Evolutionary conservation across 2,113 vertebrate genomes (phyloP), one percentile per base, ranked within the genome.

Genomic region (Gymnarchus niloticus): DNA sequence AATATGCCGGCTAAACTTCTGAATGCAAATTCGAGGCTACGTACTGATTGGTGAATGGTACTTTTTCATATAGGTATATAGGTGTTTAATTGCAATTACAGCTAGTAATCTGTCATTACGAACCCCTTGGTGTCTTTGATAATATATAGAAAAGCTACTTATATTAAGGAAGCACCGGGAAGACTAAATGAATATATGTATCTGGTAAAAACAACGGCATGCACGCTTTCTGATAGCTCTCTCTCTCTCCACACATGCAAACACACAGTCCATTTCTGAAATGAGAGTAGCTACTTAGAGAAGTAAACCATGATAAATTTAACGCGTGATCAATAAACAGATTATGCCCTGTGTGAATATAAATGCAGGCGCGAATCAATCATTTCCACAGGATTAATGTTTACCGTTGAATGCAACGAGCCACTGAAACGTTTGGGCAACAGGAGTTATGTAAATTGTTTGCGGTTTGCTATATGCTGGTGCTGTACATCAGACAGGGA

Each of bases 281-380:
- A 87, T 84, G 5, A 81, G 83, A 86, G 65, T 78, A 83, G 80
- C 87, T 83, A 84, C 89, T 81, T 83, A 78, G 69, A 87, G 84
- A 87, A 87, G 69, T 59, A 92, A 91, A 89, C 88, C 89, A 91
- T 89, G 82, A 83, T 82, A 82, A 52, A 82, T 82, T 52, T 82
- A 54, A 82, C 19, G 49, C 80, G 51, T 82, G 91, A 90, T 92
- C 91, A 87, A 86, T 88, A 88, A 28, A 81, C 85, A 85, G 87
- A 87, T 87, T 80, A 85, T 69, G 84, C 87, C 59, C 83, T 77
- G 84, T 87, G 83, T 83, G 89, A 87, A 89, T 87, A 86, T 90
- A 90, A 90, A 87, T 54, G 87, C 49, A 52, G 57, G n/a, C 83
- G 37, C 59, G 49, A 57, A 84, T 87, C 85, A 69, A 82, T 86